Percentiles rank a stretch among this genome's conserved stretches.
phyloP scores from a whole-genome alignment of 2,888 invertebrate genomes.

The Metacarcinus magister region DNA sequence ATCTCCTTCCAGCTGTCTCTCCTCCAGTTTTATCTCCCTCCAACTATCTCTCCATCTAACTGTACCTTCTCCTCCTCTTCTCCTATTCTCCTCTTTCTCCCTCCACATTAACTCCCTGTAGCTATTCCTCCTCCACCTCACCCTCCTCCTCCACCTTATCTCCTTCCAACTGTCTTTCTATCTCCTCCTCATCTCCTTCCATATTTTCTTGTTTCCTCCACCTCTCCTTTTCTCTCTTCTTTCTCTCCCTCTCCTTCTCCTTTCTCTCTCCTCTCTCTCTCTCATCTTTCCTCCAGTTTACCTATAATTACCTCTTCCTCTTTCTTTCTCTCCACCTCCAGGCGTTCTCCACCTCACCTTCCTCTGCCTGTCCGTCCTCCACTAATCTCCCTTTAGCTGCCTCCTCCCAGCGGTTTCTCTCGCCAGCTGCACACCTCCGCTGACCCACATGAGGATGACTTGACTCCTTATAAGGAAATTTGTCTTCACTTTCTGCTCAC shows the following conservation, averaged over 20 bases:
- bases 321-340: neutral
- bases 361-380: neutral
- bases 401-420: conserved; percentile 33
- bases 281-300: too few relatives aligned
- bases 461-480: neutral
- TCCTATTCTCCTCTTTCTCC: neutral
- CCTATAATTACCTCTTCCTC: neutral
- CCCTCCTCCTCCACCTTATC: neutral
- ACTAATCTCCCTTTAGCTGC: neutral
- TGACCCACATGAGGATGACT: neutral
- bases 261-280: too few relatives aligned
- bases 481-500: conserved; percentile 48
- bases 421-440: neutral
- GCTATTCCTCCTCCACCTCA: neutral
- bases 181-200: neutral
- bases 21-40: neutral
- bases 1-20: neutral
- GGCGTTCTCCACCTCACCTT: neutral
- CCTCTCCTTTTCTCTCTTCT: too few relatives aligned
- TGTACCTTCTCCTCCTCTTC: neutral
- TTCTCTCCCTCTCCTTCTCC: too few relatives aligned
- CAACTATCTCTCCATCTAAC: neutral
- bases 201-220: too few relatives aligned
- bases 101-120: neutral
- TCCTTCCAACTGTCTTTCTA: neutral